A percentile compares a stretch with the other conserved stretches of the same genome.
Evolutionary conservation across 1,140 invertebrate genomes (phyloP).

Genomic region (Caenorhabditis brenneri): DNA sequence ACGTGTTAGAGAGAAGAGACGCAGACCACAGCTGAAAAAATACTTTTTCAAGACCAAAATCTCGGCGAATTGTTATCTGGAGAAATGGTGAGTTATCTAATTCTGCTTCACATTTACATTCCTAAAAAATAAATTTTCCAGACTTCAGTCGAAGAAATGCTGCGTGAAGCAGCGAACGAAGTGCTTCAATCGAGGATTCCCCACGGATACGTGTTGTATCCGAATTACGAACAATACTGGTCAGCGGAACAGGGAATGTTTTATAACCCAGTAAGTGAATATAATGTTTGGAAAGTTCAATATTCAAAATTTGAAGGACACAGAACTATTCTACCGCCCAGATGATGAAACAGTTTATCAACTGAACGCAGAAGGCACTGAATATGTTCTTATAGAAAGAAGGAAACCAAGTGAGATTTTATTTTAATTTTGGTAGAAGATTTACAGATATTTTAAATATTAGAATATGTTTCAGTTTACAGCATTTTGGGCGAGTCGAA

Average conservation of each 20-base stretch:
- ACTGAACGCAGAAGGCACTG: neutral
- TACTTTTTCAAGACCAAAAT: no score
- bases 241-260: conserved; percentile 44
- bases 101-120: no score
- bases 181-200: conserved; percentile 46
- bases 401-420: neutral
- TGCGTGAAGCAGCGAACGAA: conserved; percentile 42
- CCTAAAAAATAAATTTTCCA: neutral
- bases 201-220: conserved; percentile 51
- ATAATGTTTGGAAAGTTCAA: conserved; percentile 6
- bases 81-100: neutral
- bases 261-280: conserved; percentile 52
- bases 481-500: conserved; percentile 19
- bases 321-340: conserved; percentile 25
- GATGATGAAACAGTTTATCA: conserved; percentile 31
- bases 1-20: neutral
- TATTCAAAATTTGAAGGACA: conserved; percentile 27
- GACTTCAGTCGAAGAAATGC: conserved; percentile 42
- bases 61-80: no score
- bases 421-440: no score
- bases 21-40: no score
- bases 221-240: conserved; percentile 48
- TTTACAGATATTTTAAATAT: neutral
- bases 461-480: conserved; percentile 13
- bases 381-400: neutral